Base-by-base conservation (phyloP, 2,797 vertebrate species). In the Lepus oiostolus region DNA sequence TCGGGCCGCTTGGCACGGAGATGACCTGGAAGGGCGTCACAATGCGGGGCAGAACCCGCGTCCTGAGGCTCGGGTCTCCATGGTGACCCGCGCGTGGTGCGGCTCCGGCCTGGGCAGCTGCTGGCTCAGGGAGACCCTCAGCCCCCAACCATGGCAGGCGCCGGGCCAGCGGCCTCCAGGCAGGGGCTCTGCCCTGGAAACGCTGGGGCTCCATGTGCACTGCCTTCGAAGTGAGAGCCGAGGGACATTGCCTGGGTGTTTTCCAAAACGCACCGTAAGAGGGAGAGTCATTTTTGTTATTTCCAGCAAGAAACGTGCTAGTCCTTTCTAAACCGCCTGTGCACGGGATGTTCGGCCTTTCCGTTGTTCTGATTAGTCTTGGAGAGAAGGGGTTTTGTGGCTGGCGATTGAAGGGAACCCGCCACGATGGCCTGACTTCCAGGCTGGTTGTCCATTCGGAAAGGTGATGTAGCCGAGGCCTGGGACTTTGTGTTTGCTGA, bases 101-200 rank as follows among this genome's bases (percentile, higher is more conserved):
- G 1, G 16, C 22, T 38, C 1, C 21, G 38, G 13, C 16, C 11
- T 32, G 35, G 0, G 32, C 2, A 28, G 35, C 32, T 26, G 13
- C 47, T 21, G 14, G 32, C 30, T 28, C 22, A 35, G 4, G 0
- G 10, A 42, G 21, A 47, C 21, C 3, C 16, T 28, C 32, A 30
- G 7, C 7, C 28, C 28, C 8, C 1, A 47, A 47, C 38, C 4
- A 54, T 9, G 7, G 7, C 28, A 58, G 54, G 54, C 26, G 65
- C 72, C 13, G 17, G 1, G 17, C 54, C 21, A 5, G 42, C 12
- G 22, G 13, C 67, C 28, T 21, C 1, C 35, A 67, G 2, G 47
- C 71, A 47, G 58, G 52, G 17, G 4, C 9, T 4, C 17, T 0
- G 9, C 13, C 5, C 17, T 2, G 32, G 52, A n/a, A 38, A 60